Evolutionary conservation across 2,888 invertebrate species (phyloP), one percentile per base, ranked within the genome.

Genomic region (Ophion costatus): DNA sequence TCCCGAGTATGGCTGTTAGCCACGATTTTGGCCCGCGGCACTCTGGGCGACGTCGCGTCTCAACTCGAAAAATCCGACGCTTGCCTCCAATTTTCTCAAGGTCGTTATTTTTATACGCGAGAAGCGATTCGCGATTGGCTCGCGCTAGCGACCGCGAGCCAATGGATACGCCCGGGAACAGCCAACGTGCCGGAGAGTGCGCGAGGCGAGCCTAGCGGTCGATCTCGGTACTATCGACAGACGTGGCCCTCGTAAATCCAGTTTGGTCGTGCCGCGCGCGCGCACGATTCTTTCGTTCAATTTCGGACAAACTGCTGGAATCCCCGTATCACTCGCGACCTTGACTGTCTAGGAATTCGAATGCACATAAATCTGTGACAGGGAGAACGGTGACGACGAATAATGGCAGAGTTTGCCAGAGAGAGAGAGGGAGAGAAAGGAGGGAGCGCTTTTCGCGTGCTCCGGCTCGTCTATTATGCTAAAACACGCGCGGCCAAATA

Each of bases 401-500:
- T 24, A 38, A 14, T 22, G 61, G 59, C 57, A 20, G 14, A 14
- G 38, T 59, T 17, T 29, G 14, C 0, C 20, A 56, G 9, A 42
- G 66, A 57, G 66, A 33, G 24, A 66, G 17, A 66, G 56, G 59
- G 69, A 57, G 61, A 70, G 14, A 69, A 45, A 33, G 17, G 57
- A 33, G 17, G 9, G 20, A 20, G 59, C 59, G 59, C 9, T 59
- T 59, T 59, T 59, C 59, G 59, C 71, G 71, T 66, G 75, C 66
- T 70, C 51, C 14, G 59, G 71, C 73, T 63, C 45, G 63, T 74
- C 73, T 78, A 64, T 81, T 76, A 57, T 33, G 71, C 74, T 75
- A 20, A 80, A 80, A 85, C 80, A 87, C 82, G 84, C 82, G 81
- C 82, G 45, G 45, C 64, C 67, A 73, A 57, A 67, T 57, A 70